phyloP scores from a whole-genome alignment of 2,113 vertebrate species.

The Ictidomys tridecemlineatus region DNA sequence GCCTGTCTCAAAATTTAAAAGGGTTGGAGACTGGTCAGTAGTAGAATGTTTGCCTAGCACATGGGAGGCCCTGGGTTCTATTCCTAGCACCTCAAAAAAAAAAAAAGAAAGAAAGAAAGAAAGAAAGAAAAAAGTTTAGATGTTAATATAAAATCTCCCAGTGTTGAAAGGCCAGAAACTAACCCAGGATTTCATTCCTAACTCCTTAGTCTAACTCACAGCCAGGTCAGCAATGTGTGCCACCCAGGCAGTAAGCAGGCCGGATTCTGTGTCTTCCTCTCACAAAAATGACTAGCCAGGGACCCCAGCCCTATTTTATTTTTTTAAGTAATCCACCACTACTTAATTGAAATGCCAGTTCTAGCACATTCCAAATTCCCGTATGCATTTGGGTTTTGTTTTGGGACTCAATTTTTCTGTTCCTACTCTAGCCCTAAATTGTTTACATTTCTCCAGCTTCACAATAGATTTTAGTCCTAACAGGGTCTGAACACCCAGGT shows the following conservation, averaged over 20 bases:
- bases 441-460: neutral
- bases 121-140: too few species aligned
- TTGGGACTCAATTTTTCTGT: constrained; percentile 6
- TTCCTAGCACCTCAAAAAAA: too few species aligned
- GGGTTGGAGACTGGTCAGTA: too few species aligned
- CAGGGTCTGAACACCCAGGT: neutral
- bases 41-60: neutral
- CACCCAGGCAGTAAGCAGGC: too few species aligned
- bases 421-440: neutral
- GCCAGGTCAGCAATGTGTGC: neutral
- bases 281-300: neutral
- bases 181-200: neutral
- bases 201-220: neutral
- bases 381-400: constrained; percentile 18
- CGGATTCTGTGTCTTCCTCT: neutral
- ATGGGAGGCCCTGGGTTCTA: too few species aligned
- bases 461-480: neutral
- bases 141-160: neutral
- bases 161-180: neutral
- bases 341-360: neutral
- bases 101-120: too few species aligned
- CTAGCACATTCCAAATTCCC: neutral
- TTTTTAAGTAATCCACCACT: neutral
- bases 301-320: too few species aligned
- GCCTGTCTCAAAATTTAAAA: neutral